These are phyloP conservation scores for Ptychodera flava DNA, from an alignment of 35 echinoderm and acorn worm genomes.

Conservation along the genomic window DNA sequence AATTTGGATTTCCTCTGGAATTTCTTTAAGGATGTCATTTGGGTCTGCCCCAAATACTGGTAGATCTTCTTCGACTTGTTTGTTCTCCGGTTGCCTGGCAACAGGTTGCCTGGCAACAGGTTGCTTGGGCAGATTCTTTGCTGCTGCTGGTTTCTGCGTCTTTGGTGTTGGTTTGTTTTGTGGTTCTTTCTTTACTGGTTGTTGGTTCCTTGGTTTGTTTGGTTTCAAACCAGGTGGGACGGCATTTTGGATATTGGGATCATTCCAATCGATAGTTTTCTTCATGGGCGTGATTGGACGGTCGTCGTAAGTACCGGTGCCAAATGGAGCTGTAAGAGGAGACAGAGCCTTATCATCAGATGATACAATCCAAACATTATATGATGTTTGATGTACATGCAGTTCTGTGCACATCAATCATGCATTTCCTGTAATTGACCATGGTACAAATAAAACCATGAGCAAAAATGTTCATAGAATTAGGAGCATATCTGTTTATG, in stretches of 20 bases:
- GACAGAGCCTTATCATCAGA: too few relatives aligned
- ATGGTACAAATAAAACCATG: too few relatives aligned
- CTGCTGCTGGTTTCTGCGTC: background rate
- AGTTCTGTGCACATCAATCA: too few relatives aligned
- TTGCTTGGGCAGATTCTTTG: background rate
- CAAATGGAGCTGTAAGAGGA: background rate
- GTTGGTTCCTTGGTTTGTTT: background rate
- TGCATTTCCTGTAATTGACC: too few relatives aligned
- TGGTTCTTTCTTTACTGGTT: background rate
- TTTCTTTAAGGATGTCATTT: background rate
- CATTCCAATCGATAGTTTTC: slow-evolving; percentile 53
- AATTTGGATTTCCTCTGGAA: slow-evolving; percentile 20
- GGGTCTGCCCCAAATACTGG: background rate
- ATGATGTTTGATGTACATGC: too few relatives aligned
- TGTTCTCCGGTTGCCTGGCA: background rate
- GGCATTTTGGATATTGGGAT: slow-evolving; percentile 81
- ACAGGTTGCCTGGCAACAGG: background rate
- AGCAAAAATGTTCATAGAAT: too few relatives aligned
- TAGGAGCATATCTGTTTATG: too few relatives aligned
- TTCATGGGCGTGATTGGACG: slow-evolving; percentile 93
- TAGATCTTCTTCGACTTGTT: background rate
- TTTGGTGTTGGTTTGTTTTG: slow-evolving; percentile 1
- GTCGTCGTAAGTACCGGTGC: slow-evolving; percentile 35
- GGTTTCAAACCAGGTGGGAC: slow-evolving; percentile 69
- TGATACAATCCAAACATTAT: too few relatives aligned